A percentile compares a stretch with the other conserved stretches of the same genome.
Evolutionary conservation across 2,113 vertebrate species (phyloP).

Genomic region (Asarcornis scutulata): DNA sequence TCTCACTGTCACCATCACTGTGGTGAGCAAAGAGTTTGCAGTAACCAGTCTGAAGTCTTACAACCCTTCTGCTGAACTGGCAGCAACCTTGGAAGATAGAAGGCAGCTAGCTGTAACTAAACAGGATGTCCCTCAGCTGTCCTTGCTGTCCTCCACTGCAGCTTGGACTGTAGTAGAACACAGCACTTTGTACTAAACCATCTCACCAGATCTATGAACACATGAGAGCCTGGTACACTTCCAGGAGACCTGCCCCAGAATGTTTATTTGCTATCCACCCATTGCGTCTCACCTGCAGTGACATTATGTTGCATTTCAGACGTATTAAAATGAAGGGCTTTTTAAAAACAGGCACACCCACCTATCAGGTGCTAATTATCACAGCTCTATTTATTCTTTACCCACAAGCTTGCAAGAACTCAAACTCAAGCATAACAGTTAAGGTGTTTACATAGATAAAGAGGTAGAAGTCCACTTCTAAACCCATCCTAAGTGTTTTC

Average conservation of each 20-base stretch:
- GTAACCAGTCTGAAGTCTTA: neutral
- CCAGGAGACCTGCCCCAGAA: neutral
- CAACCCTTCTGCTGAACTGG: neutral
- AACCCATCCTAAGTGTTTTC: neutral
- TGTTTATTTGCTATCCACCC: neutral
- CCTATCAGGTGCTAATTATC: neutral
- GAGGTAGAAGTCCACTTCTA: neutral
- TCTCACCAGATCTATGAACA: accelerated
- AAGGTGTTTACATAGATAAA: neutral
- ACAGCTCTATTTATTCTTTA: neutral
- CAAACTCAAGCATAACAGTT: neutral
- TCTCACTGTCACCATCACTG: neutral
- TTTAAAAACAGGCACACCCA: neutral
- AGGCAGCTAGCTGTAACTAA: neutral
- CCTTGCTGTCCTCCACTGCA: neutral
- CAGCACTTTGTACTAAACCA: neutral
- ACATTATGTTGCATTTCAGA: neutral
- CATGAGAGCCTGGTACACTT: neutral
- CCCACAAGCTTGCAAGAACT: neutral
- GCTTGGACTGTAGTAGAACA: neutral
- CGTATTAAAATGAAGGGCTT: neutral
- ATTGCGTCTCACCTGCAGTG: neutral
- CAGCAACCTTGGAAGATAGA: neutral
- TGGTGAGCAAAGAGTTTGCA: neutral
- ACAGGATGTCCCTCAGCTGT: neutral